Evolutionary conservation across 2,888 invertebrate species (phyloP).

Genomic region (Biston betularia): DNA sequence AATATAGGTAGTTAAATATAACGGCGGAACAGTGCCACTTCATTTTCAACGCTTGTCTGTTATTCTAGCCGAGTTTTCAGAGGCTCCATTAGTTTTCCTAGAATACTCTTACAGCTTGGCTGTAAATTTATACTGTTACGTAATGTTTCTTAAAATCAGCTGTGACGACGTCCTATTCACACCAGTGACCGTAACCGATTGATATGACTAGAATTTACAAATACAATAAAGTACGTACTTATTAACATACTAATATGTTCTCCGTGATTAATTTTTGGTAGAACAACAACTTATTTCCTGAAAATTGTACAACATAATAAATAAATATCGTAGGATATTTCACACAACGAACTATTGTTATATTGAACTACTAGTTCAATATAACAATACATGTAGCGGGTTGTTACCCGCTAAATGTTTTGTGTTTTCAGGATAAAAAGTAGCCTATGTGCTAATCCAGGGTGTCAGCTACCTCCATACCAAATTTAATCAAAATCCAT

Average conservation of each 20-base stretch:
- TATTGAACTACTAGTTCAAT: too few species aligned
- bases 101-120: constrained; percentile 13
- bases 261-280: neutral
- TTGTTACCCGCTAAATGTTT: too few species aligned
- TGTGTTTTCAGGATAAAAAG: too few species aligned
- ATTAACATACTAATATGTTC: neutral
- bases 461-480: too few species aligned
- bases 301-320: too few species aligned
- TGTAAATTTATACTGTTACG: constrained; percentile 19
- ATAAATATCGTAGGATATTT: too few species aligned
- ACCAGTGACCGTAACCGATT: neutral
- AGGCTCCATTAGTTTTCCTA: constrained; percentile 31
- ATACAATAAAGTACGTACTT: neutral
- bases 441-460: too few species aligned
- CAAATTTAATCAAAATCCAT: too few species aligned
- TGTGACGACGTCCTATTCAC: constrained; percentile 1
- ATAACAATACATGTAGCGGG: too few species aligned
- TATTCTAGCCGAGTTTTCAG: constrained; percentile 41
- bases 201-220: neutral
- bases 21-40: constrained; percentile 43
- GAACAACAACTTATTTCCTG: too few species aligned
- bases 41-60: constrained; percentile 39
- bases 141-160: constrained; percentile 24
- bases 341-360: too few species aligned
- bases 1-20: constrained; percentile 40